Evolutionary conservation across 2,797 vertebrate species (phyloP).

Genomic region (Philypnodon macrostomus): DNA sequence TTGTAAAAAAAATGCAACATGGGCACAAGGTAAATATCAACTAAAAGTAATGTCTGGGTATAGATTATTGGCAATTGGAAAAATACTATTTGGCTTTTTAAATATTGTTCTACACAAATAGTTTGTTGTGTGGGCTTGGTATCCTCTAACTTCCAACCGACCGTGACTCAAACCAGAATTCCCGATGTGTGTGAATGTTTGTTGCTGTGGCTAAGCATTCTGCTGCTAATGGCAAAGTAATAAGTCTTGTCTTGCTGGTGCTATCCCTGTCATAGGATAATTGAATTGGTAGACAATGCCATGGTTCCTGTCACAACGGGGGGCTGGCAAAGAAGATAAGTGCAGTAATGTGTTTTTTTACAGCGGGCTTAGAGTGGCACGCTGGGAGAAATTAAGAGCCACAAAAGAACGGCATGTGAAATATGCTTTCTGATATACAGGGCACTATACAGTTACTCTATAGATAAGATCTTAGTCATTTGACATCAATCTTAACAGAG

Average conservation of each 20-base stretch:
- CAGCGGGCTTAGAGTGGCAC: conserved; percentile 26
- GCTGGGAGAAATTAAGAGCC: conserved; percentile 39
- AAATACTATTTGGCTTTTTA: too few relatives aligned
- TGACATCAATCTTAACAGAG: conserved; percentile 10
- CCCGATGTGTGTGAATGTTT: conserved; percentile 16
- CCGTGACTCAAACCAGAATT: conserved; percentile 14
- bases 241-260: conserved; percentile 31
- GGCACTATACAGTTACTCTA: background rate
- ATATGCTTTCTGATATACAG: conserved; percentile 29
- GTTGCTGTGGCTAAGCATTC: conserved; percentile 23
- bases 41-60: too few relatives aligned
- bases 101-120: too few relatives aligned
- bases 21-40: too few relatives aligned
- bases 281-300: conserved; percentile 50
- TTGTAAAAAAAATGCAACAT: too few relatives aligned
- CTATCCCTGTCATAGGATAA: conserved; percentile 43
- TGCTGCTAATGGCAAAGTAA: conserved; percentile 38
- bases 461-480: conserved; percentile 19
- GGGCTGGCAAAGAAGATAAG: conserved; percentile 47
- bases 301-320: conserved; percentile 42
- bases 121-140: too few relatives aligned
- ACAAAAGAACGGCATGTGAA: conserved; percentile 11
- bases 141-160: conserved; percentile 18
- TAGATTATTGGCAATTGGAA: too few relatives aligned
- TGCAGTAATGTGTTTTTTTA: conserved; percentile 40